Evolutionary conservation across 2,113 vertebrate genomes (phyloP).

Genomic region (Platycercus adscitus): DNA sequence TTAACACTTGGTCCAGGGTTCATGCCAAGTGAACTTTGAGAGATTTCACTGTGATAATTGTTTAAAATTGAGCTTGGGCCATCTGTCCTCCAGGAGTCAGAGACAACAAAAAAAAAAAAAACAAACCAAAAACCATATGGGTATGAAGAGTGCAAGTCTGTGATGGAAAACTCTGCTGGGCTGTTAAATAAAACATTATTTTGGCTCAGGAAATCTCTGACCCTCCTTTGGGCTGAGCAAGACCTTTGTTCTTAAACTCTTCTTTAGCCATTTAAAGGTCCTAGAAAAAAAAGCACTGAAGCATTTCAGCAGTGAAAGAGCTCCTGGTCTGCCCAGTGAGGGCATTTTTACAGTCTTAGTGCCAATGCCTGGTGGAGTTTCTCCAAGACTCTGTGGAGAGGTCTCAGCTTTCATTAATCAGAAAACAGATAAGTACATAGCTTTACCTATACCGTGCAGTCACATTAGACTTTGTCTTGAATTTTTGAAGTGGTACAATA

Average conservation of each 20-base stretch:
- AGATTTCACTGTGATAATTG: neutral
- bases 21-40: neutral
- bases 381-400: neutral
- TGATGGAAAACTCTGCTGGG: neutral
- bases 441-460: neutral
- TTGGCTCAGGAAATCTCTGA: neutral
- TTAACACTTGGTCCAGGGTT: neutral
- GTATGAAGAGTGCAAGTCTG: neutral
- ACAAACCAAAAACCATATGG: no score
- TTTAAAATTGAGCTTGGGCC: neutral
- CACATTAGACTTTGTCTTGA: neutral
- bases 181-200: neutral
- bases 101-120: neutral
- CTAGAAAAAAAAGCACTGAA: neutral
- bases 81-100: neutral
- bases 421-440: neutral
- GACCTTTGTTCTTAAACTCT: neutral
- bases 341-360: neutral
- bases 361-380: accelerated
- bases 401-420: neutral
- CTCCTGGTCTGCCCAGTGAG: neutral
- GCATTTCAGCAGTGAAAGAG: neutral
- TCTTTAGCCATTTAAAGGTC: neutral
- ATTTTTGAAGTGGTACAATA: neutral
- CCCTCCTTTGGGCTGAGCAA: neutral